Base-by-base conservation (phyloP, 2,113 vertebrate genomes). In the Platysternon megacephalum region DNA sequence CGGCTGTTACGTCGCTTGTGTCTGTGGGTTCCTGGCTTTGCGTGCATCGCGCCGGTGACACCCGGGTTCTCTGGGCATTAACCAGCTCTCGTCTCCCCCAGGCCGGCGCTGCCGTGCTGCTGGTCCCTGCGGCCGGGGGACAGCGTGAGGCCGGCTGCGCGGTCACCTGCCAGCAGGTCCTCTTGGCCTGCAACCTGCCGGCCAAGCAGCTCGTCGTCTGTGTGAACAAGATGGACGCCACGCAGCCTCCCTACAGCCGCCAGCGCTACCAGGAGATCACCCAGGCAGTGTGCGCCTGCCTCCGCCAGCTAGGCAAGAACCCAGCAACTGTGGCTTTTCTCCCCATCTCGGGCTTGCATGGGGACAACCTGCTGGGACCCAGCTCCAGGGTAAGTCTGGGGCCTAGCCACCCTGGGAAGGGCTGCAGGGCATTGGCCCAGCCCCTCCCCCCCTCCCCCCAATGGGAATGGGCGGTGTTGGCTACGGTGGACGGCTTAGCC, bases 371-470 rank as follows among this genome's bases (percentile, higher is more conserved):
- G n/a, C 26, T 53, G 52, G 21, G 22, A 53, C 52, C 52, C 52
- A 53, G 52, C 52, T 4, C 52, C 52, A 53, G 52, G 21, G 52
- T 53, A 53, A 21, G 52, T 9, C 29, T 8, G 19, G 74, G 39
- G 9, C 39, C 46, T 5, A 1, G 12, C 6, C 58, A 14, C 17
- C 39, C 52, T 52, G 52, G 0, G 26, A 39, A 1, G 65, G 4
- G 4, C 8, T 12, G 32, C 13, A 3, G 72, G 5, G 6, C 6
- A 6, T 11, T 28, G 5, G 0, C 1, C 12, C 35, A 52, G 51
- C 17, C 19, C 51, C 51, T 6, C 51, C 51, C 4, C 51, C 51
- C 49, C 12, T 48, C n/a, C n/a, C n/a, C n/a, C n/a, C n/a, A n/a
- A 11, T 52, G 19, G 51, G 51, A 52, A 52, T 21, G 51, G 51